Percentiles rank a stretch among this genome's conserved stretches.
Evolutionary conservation across 2,888 invertebrate genomes (phyloP).

Genomic region (Hedychridium roseum): DNA sequence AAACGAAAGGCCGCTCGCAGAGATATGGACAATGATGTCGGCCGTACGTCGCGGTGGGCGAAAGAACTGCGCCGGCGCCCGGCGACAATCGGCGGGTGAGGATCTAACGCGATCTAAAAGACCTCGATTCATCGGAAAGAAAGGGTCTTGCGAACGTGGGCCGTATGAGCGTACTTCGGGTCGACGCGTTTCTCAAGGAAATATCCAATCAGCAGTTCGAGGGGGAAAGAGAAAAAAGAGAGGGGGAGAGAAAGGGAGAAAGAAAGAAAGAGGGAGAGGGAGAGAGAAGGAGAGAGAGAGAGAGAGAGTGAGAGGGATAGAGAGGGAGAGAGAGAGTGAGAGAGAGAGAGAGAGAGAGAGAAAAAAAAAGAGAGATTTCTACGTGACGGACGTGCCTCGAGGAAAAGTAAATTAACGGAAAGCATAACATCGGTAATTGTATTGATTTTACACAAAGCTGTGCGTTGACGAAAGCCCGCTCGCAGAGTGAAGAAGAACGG

Average conservation of each 20-base stretch:
- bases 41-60: conserved; percentile 62
- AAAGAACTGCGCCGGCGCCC: conserved; percentile 63
- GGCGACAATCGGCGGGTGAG: conserved; percentile 52
- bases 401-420: too few relatives aligned
- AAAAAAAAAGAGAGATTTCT: not conserved
- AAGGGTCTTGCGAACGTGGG: conserved; percentile 35
- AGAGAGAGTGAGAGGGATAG: conserved; percentile 10
- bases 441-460: too few relatives aligned
- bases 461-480: too few relatives aligned
- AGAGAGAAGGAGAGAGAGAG: conserved; percentile 7
- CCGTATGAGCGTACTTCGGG: too few relatives aligned
- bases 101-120: conserved; percentile 20
- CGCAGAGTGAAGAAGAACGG: conserved; percentile 3
- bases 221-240: conserved; percentile 35
- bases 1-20: conserved; percentile 41
- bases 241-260: not conserved
- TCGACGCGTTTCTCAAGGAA: too few relatives aligned
- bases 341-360: conserved; percentile 2
- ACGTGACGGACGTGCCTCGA: too few relatives aligned
- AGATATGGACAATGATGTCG: conserved; percentile 61
- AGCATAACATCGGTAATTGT: too few relatives aligned
- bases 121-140: conserved; percentile 2
- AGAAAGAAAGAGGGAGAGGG: conserved; percentile 1
- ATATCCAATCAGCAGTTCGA: conserved; percentile 52
- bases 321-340: conserved; percentile 12